Base-by-base conservation (phyloP, 2,888 invertebrate species). In the Torymus auratus region DNA sequence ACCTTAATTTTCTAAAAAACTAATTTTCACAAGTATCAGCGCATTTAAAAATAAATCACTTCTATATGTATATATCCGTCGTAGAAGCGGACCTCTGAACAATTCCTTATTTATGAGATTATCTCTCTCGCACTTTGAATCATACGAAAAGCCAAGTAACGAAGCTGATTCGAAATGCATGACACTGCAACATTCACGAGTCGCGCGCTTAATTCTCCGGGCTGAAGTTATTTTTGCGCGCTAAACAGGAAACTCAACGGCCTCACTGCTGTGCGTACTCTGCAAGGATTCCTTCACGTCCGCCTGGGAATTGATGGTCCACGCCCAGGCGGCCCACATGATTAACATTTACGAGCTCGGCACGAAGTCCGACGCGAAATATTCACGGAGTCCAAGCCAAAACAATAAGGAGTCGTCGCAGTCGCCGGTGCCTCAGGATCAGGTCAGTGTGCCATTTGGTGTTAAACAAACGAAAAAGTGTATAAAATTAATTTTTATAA, bases 251-350 rank as follows among this genome's bases (percentile, higher is more conserved):
- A 87, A 88, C 76, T 89, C 89, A 64, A 90, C 90, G 81, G 93
- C 94, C 20, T 91, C 93, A 70, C 91, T 94, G 72, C 91, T 94
- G 65, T 94, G 94, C 89, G 93, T 94, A 77, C 93, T 94, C 85
- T 94, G 94, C 91, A 94, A 94, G 90, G 94, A 94, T 86, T 92
- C 93, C 75, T 94, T 94, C 88, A 92, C 92, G 81, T 93, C 93
- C 77, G 94, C 94, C 64, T 94, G 94, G 94, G 94, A 94, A 88
- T 90, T 94, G 82, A 94, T 94, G 94, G 94, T 94, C 17, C 94
- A 94, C 88, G 94, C 94, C 76, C 94, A 94, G 87, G 93, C 94
- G 7, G 93, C 94, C 53, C 94, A 94, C 88, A 94, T 94, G 93
- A 91, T 94, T 87, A 94, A 94, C 90, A 94, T 94, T 85, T 94